Evolutionary conservation across 2,113 vertebrate genomes (phyloP), one percentile per base, ranked within the genome.

Genomic region (Heterocephalus glaber): DNA sequence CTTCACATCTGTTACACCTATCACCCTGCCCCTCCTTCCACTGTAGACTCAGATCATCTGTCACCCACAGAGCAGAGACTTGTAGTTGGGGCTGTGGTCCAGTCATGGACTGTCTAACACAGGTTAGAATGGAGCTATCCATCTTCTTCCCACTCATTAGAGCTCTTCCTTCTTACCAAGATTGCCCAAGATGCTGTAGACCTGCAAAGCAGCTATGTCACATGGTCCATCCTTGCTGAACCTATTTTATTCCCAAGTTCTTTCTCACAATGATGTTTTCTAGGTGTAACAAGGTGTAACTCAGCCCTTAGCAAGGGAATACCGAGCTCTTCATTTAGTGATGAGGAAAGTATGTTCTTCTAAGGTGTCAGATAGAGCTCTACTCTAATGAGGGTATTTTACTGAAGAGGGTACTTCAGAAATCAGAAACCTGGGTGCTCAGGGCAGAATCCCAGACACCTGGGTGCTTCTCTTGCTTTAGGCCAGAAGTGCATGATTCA

Each of bases 341-440:
- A 86, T 24, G 83, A 86, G 89, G 60, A 79, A 84, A 85, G 5
- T 52, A 44, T 66, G 33, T 76, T 93, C 41, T 96, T 80, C 66
- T 47, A 30, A 91, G 86, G 38, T 70, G 9, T 86, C 30, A 65
- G 47, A 52, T 14, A 76, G 30, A 89, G 44, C 28, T 80, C n/a
- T 86, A 52, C 38, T 86, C 20, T 41, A 63, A 5, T 56, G 44
- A 70, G 38, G 54, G 49, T 60, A 38, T 63, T 74, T 61, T 26
- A 89, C 9, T 81, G 26, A 14, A 30, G 30, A 66, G 30, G 35
- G 14, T n/a, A 33, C 87, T 60, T 74, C 58, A 90, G 89, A 90
- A 79, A 79, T 63, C 47, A 65, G 47, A 35, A 7, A 38, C 35
- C 9, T 79, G 74, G 17, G 26, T 47, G 17, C 44, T 65, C 54